Base-by-base conservation (phyloP, 35 echinoderm and acorn worm species). In the Ophiothrix spiculata region DNA sequence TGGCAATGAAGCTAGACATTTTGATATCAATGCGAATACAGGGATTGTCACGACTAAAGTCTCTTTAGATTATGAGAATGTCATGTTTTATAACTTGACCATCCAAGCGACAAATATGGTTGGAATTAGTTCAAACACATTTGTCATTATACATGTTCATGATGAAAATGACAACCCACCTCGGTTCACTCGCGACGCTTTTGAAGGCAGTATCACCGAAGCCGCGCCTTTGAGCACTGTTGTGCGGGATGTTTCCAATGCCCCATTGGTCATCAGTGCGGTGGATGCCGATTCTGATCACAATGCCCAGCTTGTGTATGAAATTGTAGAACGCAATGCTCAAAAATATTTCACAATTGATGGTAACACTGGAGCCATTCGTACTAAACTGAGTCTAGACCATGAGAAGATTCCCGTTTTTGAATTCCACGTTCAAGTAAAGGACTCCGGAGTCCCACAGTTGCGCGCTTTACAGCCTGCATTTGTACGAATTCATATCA, bases 141-240 rank as follows among this genome's bases (percentile, higher is more conserved):
- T 74, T 33, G 74, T 99, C 0, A 85, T 99, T 38, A 75, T 99
- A 25, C 96, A 99, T 34, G 92, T 99, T 10, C 82, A 88, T 39
- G 96, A 99, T 84, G 82, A 85, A 31, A 99, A 99, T 35, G 96
- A 99, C 75, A 99, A 99, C 41, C 39, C 89, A 0, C 96, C 96
- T 11, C 33, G 28, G 19, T 99, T 99, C 42, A 81, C 84, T 37
- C 74, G 86, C 0, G 75, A 64, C 1, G 60, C 75, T 17, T 99
- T 94, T 41, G 86, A 91, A 56, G 96, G 96, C 75, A 94, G 88
- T 79, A 99, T 99, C 79, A 94, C 91, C 17, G 96, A 99, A 86
- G 91, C 91, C 3, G 90, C 92, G 3, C 90, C 96, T 16, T 76
- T 89, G 39, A 88, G 87, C 64, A 99, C 84, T 28, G 92, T 94